phyloP scores from a whole-genome alignment of 1,140 invertebrate genomes.

The Oncopodura yosiiana region DNA sequence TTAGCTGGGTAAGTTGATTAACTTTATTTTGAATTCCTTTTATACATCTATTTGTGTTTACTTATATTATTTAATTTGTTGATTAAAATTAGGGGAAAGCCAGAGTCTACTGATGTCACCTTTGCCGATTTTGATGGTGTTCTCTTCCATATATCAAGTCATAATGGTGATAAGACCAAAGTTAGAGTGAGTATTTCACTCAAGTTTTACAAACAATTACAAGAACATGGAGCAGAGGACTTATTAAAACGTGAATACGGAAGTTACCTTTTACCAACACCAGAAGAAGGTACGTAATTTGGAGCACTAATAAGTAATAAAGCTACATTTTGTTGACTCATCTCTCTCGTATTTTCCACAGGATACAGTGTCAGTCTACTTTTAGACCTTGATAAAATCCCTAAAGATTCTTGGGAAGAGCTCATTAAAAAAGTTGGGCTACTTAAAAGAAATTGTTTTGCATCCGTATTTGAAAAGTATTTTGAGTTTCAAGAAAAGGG shows the following conservation, averaged over 20 bases:
- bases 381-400: slow-evolving; percentile 86
- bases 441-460: slow-evolving; percentile 97
- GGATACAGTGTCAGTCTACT: slow-evolving; percentile 91
- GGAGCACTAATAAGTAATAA: background rate
- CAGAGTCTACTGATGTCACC: slow-evolving; percentile 85
- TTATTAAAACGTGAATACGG: slow-evolving; percentile 87
- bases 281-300: slow-evolving; percentile 65
- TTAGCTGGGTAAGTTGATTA: slow-evolving; percentile 71
- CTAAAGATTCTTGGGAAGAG: slow-evolving; percentile 75
- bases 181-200: slow-evolving; percentile 94
- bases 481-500: slow-evolving; percentile 95
- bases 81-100: slow-evolving; percentile 80
- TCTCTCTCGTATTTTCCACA: slow-evolving; percentile 35
- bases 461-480: slow-evolving; percentile 98
- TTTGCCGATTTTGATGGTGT: slow-evolving; percentile 98
- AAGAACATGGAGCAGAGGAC: slow-evolving; percentile 96
- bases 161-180: slow-evolving; percentile 92
- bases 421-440: slow-evolving; percentile 85
- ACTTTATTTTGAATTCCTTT: background rate
- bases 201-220: slow-evolving; percentile 97
- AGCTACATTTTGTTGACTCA: slow-evolving; percentile 1
- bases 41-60: background rate
- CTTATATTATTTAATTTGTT: slow-evolving; percentile 6
- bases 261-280: slow-evolving; percentile 55
- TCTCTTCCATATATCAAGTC: slow-evolving; percentile 95